These are phyloP conservation scores for Unio pictorum DNA, from an alignment of 2,888 invertebrate genomes.

Conservation along the genomic window DNA sequence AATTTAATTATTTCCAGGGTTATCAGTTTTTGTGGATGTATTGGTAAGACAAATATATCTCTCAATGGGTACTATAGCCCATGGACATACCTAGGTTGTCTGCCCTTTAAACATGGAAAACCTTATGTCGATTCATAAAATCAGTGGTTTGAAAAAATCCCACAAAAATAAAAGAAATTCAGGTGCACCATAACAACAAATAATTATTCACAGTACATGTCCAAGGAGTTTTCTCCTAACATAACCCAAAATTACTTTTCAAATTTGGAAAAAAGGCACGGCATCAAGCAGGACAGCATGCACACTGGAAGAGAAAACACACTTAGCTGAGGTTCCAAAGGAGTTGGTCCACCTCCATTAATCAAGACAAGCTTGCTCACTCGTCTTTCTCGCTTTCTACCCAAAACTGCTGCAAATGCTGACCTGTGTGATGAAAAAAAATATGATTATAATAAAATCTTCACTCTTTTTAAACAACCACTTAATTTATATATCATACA, in stretches of 20 bases:
- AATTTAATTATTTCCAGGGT: too few species aligned
- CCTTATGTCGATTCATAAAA: neutral
- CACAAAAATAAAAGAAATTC: too few species aligned
- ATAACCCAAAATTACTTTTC: constrained; percentile 70
- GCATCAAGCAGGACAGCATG: constrained; percentile 74
- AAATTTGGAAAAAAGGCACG: constrained; percentile 77
- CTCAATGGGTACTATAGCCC: too few species aligned
- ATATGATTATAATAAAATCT: neutral
- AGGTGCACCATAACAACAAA: too few species aligned
- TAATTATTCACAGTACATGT: too few species aligned
- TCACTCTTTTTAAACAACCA: neutral
- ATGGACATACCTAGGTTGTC: neutral
- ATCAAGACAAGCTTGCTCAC: constrained; percentile 79
- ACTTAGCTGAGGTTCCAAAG: constrained; percentile 76
- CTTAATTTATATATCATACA: too few species aligned
- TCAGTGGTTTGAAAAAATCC: neutral
- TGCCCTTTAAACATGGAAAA: neutral
- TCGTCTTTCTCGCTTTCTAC: constrained; percentile 75
- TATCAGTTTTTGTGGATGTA: too few species aligned
- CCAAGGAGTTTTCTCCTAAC: too few species aligned
- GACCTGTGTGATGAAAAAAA: constrained; percentile 72
- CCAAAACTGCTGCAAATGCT: constrained; percentile 78
- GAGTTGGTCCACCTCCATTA: constrained; percentile 80
- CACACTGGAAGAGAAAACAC: constrained; percentile 73
- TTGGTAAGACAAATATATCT: too few species aligned